Evolutionary conservation across 2,797 vertebrate genomes (phyloP).

Genomic region (Hoplostethus atlanticus): DNA sequence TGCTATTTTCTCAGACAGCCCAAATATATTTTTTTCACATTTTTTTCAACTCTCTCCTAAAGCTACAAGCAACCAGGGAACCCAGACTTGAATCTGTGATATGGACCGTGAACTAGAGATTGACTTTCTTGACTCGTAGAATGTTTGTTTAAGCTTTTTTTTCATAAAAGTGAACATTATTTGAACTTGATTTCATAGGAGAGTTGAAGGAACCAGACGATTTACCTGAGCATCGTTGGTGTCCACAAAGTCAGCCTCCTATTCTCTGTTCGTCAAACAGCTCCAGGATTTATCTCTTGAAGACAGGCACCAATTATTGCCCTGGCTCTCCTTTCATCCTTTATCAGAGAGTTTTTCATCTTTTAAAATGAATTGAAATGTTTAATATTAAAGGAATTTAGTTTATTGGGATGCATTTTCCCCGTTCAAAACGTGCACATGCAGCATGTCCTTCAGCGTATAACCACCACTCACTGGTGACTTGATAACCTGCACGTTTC

Average conservation of each 20-base stretch:
- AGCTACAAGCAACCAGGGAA: not conserved
- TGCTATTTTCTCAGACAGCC: not conserved
- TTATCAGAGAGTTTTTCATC: not conserved
- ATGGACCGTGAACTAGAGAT: not conserved
- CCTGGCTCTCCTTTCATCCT: not conserved
- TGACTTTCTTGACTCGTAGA: not conserved
- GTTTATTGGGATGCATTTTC: not conserved
- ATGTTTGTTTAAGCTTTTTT: not conserved
- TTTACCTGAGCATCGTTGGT: too few relatives aligned
- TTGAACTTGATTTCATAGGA: not conserved
- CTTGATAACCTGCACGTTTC: not conserved
- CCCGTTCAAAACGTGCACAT: not conserved
- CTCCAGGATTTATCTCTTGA: slow-evolving; percentile 5
- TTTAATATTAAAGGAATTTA: too few relatives aligned
- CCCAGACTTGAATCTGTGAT: too few relatives aligned
- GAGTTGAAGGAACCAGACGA: too few relatives aligned
- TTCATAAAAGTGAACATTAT: not conserved
- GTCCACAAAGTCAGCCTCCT: not conserved
- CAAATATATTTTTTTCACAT: too few relatives aligned
- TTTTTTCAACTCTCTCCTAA: not conserved
- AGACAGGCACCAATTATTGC: slow-evolving; percentile 6
- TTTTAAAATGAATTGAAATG: too few relatives aligned
- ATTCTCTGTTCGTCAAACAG: not conserved
- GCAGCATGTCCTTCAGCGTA: not conserved
- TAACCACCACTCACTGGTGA: not conserved